Conservation (phyloP, 2,888 invertebrate genomes). For the Luperina nickerlii region DNA sequence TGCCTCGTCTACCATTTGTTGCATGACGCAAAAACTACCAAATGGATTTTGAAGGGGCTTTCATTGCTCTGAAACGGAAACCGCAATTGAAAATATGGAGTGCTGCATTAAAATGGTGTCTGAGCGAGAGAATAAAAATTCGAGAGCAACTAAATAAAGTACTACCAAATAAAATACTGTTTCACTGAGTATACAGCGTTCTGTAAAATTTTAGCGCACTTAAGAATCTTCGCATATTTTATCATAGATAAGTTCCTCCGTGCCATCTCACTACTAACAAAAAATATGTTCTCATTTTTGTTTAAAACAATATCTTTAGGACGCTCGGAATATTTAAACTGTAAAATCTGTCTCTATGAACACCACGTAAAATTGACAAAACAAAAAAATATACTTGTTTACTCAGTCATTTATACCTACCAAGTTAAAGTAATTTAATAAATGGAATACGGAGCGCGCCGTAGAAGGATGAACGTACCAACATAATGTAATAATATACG, state of each 20-base stretch:
- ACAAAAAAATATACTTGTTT: constrained; percentile 69
- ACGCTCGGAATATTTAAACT: constrained; percentile 52
- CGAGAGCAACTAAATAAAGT: constrained; percentile 32
- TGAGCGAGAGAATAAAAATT: constrained; percentile 37
- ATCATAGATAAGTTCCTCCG: constrained; percentile 40
- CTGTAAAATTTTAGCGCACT: constrained; percentile 26
- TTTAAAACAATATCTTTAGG: constrained; percentile 6
- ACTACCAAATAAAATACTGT: constrained; percentile 42
- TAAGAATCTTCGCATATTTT: constrained; percentile 43
- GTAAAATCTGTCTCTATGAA: constrained; percentile 41
- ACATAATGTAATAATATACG: constrained; percentile 63
- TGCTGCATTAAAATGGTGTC: constrained; percentile 28
- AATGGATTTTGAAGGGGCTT: constrained; percentile 46
- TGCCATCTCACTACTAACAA: constrained; percentile 22
- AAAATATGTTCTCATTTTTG: constrained; percentile 32
- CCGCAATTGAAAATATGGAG: constrained; percentile 34
- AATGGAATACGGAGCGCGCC: constrained; percentile 73
- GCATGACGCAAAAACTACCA: constrained; percentile 41
- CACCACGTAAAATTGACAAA: constrained; percentile 54
- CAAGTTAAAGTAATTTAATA: constrained; percentile 80
- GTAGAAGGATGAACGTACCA: constrained; percentile 56
- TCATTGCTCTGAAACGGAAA: constrained; percentile 33
- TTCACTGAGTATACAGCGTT: constrained; percentile 23
- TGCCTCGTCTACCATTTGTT: constrained; percentile 43
- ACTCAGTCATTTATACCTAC: constrained; percentile 71